These are phyloP conservation scores for Chaenocephalus aceratus DNA, from an alignment of 2,113 vertebrate genomes.

Conservation along the genomic window DNA sequence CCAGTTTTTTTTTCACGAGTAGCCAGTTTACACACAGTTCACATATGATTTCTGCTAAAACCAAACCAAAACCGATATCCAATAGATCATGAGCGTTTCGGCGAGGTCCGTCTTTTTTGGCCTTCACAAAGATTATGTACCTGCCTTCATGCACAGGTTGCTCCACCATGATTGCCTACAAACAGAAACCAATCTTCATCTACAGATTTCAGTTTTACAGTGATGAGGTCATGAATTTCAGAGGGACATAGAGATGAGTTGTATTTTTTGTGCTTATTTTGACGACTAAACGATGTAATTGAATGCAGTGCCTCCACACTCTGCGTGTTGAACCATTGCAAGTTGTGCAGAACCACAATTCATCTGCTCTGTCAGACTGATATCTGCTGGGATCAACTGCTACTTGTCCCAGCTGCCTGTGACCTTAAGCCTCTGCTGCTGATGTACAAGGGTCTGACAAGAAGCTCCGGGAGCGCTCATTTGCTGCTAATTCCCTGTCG, in stretches of 20 bases:
- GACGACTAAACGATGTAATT: neutral
- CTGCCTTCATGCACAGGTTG: no score
- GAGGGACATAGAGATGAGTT: neutral
- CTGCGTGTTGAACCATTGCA: neutral
- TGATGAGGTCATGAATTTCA: slow-evolving; percentile 4
- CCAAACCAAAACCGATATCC: no score
- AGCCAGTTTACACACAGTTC: no score
- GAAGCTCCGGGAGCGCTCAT: slow-evolving; percentile 64
- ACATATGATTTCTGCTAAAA: no score
- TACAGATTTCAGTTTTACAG: no score
- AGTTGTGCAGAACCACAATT: slow-evolving; percentile 1
- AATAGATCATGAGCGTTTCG: no score
- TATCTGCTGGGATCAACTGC: slow-evolving; percentile 64
- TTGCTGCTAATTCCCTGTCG: slow-evolving; percentile 72
- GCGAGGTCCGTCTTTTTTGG: no score
- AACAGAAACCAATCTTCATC: no score
- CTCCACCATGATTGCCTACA: no score
- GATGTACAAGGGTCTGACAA: slow-evolving; percentile 72
- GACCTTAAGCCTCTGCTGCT: slow-evolving; percentile 63
- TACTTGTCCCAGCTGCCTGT: slow-evolving; percentile 57
- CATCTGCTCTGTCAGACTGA: slow-evolving; percentile 41
- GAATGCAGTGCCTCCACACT: neutral
- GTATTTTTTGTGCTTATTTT: neutral
- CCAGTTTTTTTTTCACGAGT: no score
- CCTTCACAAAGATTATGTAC: no score